These are phyloP conservation scores for Leptodactylus fallax DNA, from an alignment of 2,797 vertebrate species.

Conservation along the genomic window DNA sequence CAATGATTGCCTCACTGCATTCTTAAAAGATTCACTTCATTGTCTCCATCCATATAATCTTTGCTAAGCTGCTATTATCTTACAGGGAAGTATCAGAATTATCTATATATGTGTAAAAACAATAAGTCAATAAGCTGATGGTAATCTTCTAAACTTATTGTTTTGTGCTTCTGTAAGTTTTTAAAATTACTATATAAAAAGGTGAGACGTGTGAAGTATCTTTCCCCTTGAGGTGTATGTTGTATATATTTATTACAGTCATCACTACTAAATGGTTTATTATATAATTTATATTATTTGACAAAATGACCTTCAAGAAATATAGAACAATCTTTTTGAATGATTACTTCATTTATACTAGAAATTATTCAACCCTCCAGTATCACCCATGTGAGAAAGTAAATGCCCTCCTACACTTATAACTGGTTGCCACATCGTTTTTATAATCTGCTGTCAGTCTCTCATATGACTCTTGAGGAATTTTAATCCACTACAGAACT, in stretches of 20 bases:
- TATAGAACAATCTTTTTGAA: too few relatives aligned
- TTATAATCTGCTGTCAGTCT: neutral
- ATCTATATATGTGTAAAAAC: neutral
- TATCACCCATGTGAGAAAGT: neutral
- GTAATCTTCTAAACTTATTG: neutral
- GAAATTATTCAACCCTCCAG: neutral
- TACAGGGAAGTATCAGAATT: slow-evolving; percentile 15
- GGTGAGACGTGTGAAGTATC: too few relatives aligned
- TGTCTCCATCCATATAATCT: slow-evolving; percentile 42
- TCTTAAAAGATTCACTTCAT: slow-evolving; percentile 31
- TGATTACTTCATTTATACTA: neutral
- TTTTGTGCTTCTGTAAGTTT: too few relatives aligned
- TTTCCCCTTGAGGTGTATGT: too few relatives aligned
- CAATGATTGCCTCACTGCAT: slow-evolving; percentile 53
- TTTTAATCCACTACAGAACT: slow-evolving; percentile 7
- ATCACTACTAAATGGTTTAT: too few relatives aligned
- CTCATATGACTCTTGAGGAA: slow-evolving; percentile 13
- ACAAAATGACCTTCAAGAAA: too few relatives aligned
- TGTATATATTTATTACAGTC: too few relatives aligned
- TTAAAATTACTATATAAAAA: too few relatives aligned
- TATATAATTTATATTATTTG: too few relatives aligned
- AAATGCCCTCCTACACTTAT: neutral
- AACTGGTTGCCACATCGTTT: neutral
- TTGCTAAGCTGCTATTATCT: slow-evolving; percentile 21
- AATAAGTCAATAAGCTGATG: neutral